phyloP scores from a whole-genome alignment of 2,888 invertebrate species.

The Drosophila anomelani region DNA sequence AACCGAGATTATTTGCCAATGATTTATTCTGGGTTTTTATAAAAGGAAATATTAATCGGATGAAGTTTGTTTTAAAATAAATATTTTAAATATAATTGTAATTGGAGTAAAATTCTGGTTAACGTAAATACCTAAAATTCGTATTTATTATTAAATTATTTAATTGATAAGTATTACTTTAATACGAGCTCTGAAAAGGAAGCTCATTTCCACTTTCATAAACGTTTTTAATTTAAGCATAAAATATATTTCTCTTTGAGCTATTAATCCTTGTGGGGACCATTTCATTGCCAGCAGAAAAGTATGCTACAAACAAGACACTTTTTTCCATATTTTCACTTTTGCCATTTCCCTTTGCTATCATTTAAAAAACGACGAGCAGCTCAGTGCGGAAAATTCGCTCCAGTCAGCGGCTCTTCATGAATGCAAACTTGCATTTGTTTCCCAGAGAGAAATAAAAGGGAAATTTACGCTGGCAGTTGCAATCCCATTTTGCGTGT shows the following conservation, averaged over 20 bases:
- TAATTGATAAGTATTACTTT: background rate
- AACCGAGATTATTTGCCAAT: background rate
- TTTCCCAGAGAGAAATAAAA: slow-evolving; percentile 15
- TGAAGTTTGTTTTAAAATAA: background rate
- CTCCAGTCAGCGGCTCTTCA: slow-evolving; percentile 11
- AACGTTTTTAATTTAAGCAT: slow-evolving; percentile 14
- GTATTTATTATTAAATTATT: too few species aligned
- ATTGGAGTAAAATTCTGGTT: too few species aligned
- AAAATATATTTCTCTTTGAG: slow-evolving; percentile 7
- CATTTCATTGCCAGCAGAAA: slow-evolving; percentile 11
- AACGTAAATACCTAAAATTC: background rate
- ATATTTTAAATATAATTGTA: too few species aligned
- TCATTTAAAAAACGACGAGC: slow-evolving; percentile 2
- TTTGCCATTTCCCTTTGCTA: slow-evolving; percentile 23
- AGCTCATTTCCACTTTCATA: background rate
- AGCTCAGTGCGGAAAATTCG: slow-evolving; percentile 10
- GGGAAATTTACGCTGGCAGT: slow-evolving; percentile 69
- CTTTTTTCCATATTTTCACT: slow-evolving; percentile 12
- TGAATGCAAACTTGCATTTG: slow-evolving; percentile 31
- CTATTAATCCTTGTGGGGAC: slow-evolving; percentile 6
- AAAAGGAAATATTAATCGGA: background rate
- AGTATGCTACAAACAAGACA: slow-evolving; percentile 8
- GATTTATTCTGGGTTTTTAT: background rate
- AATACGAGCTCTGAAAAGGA: background rate
- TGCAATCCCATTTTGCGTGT: slow-evolving; percentile 70